Percentiles rank a stretch among this genome's conserved stretches.
Conservation (phyloP, 2,888 invertebrate species). For the Thereva unica region DNA sequence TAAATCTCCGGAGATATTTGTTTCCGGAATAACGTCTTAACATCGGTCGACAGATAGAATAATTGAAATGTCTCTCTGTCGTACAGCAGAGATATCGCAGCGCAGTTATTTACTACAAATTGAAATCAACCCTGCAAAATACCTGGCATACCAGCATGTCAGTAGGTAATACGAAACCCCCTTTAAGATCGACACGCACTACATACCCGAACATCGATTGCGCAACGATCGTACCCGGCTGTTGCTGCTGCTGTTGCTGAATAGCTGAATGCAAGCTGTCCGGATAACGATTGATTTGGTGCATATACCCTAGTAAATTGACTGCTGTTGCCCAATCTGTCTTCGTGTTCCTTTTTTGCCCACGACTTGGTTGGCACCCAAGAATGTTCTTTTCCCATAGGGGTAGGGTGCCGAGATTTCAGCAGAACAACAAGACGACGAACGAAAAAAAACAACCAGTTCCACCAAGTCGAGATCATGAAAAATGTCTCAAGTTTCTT, state of each 20-base stretch:
- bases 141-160: conserved; percentile 28
- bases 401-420: conserved; percentile 14
- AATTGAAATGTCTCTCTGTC: background rate
- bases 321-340: conserved; percentile 23
- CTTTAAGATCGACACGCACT: conserved; percentile 25
- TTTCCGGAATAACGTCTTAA: no score
- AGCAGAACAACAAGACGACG: background rate
- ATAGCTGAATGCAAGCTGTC: conserved; percentile 4
- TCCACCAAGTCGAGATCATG: conserved; percentile 25
- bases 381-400: conserved; percentile 29
- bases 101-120: background rate
- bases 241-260: background rate
- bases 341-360: conserved; percentile 12
- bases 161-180: conserved; percentile 7
- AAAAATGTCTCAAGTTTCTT: conserved; percentile 32
- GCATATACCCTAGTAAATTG: conserved; percentile 13
- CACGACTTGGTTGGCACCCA: conserved; percentile 8
- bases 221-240: conserved; percentile 5
- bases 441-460: conserved; percentile 10
- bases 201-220: conserved; percentile 19
- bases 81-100: background rate
- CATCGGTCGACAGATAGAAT: background rate
- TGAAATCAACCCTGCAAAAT: conserved; percentile 18
- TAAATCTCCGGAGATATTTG: no score
- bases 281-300: conserved; percentile 26